A percentile compares a stretch with the other conserved stretches of the same genome.
These are phyloP conservation scores for Euleptes europaea DNA, from an alignment of 2,113 vertebrate species.

Conservation along the genomic window DNA sequence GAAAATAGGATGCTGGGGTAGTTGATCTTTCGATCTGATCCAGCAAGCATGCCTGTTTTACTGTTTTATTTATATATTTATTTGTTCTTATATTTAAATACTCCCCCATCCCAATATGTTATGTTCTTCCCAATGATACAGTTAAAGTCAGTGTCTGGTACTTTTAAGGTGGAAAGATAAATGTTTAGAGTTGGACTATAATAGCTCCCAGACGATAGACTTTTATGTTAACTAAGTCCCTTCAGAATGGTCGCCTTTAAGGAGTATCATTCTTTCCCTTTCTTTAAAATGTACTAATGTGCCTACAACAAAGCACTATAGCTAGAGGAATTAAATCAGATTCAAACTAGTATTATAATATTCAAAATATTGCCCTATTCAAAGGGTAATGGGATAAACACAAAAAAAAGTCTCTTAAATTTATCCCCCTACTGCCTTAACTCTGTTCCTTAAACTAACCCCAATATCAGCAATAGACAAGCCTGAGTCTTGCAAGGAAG, in stretches of 20 bases:
- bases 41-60: not conserved
- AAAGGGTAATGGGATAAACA: not conserved
- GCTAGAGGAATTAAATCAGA: not conserved
- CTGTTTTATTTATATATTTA: too few relatives aligned
- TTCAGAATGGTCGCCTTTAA: not conserved
- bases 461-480: not conserved
- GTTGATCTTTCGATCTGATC: not conserved
- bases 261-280: not conserved
- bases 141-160: not conserved
- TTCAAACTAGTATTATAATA: not conserved
- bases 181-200: not conserved
- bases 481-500: too few relatives aligned
- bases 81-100: too few relatives aligned
- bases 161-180: not conserved
- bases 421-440: not conserved
- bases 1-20: not conserved
- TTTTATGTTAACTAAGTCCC: not conserved
- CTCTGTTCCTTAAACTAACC: not conserved
- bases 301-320: not conserved
- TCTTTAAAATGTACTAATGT: not conserved
- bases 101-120: not conserved
- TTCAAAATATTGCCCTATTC: not conserved
- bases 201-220: not conserved
- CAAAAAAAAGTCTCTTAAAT: not conserved
- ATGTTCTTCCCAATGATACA: not conserved